phyloP scores from a whole-genome alignment of 2,797 vertebrate genomes.

The Gallirallus australis region DNA sequence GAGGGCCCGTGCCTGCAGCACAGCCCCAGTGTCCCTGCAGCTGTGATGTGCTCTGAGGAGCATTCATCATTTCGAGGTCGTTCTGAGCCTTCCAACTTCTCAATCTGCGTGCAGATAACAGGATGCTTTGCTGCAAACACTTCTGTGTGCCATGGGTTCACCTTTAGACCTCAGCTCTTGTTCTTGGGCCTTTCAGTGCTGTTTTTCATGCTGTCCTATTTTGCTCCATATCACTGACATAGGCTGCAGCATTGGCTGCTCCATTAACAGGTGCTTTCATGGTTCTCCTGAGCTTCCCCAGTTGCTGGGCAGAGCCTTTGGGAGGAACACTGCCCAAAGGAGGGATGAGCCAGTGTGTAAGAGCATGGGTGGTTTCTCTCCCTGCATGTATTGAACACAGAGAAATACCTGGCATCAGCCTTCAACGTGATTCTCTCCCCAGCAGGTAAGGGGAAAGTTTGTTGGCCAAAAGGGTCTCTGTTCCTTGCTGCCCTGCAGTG shows the following conservation, averaged over 20 bases:
- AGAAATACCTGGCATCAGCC: not conserved
- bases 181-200: not conserved
- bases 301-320: not conserved
- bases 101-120: not conserved
- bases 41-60: not conserved
- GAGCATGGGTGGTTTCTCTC: not conserved
- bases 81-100: not conserved
- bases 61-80: accelerated
- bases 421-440: not conserved
- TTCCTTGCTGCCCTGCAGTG: not conserved
- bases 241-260: not conserved
- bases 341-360: not conserved
- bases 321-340: not conserved
- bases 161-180: not conserved
- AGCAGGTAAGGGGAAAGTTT: not conserved
- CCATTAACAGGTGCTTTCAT: not conserved
- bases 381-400: accelerated
- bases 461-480: not conserved
- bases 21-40: not conserved
- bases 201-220: not conserved
- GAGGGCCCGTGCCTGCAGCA: not conserved
- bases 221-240: accelerated
- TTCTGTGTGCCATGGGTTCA: not conserved
- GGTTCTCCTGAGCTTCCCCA: not conserved
- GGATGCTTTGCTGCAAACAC: not conserved